These are phyloP conservation scores for Lacanobia wlatinum DNA, from an alignment of 2,888 invertebrate genomes.

Conservation along the genomic window DNA sequence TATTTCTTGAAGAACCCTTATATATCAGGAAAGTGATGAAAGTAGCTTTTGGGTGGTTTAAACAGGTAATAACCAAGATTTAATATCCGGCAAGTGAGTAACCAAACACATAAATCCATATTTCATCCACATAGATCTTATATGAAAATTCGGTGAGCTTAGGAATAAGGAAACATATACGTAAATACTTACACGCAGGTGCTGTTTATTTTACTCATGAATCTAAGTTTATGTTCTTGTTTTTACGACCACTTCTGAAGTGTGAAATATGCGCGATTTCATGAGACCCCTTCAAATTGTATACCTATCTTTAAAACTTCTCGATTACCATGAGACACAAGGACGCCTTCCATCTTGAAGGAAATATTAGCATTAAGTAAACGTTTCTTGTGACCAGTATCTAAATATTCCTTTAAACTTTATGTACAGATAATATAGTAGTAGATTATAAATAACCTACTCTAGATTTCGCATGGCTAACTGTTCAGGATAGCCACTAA, in stretches of 20 bases:
- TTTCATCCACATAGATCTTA: conserved; percentile 33
- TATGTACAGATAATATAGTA: too few species aligned
- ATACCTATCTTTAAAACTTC: not conserved
- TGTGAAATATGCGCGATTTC: not conserved
- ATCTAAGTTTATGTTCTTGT: conserved; percentile 12
- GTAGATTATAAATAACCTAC: too few species aligned
- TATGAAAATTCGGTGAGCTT: conserved; percentile 23
- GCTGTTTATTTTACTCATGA: not conserved
- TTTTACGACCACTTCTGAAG: not conserved
- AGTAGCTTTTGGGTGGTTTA: conserved; percentile 51
- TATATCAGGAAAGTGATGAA: conserved; percentile 44
- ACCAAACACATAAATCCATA: conserved; percentile 40
- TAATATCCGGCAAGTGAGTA: conserved; percentile 58
- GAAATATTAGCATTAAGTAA: too few species aligned
- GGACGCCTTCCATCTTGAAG: too few species aligned
- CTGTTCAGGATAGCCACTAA: too few species aligned
- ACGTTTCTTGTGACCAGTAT: too few species aligned
- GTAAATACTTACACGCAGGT: conserved; percentile 1
- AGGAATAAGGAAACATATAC: not conserved
- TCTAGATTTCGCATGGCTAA: too few species aligned
- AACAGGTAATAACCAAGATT: conserved; percentile 61
- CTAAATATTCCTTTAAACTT: too few species aligned
- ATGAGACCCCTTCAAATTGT: not conserved
- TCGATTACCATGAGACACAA: too few species aligned
- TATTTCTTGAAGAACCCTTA: conserved; percentile 47